Evolutionary conservation across 2,888 invertebrate genomes (phyloP).

Genomic region (Polydrusus tereticollis): DNA sequence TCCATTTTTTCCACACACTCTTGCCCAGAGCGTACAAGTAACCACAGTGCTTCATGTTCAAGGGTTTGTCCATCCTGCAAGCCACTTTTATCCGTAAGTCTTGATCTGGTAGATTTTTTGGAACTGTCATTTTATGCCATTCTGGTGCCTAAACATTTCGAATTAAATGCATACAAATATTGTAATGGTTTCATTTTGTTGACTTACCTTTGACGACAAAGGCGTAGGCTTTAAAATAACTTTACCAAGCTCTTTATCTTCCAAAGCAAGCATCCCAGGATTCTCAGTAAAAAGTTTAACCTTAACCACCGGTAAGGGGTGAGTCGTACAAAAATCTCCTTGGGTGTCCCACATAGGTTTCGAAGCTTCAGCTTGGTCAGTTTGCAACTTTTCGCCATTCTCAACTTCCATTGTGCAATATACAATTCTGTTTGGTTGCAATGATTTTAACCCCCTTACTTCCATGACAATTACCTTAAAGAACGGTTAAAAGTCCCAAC

Average conservation of each 20-base stretch:
- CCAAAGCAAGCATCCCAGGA: constrained; percentile 96
- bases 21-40: constrained; percentile 95
- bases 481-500: constrained; percentile 38
- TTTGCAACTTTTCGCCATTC: constrained; percentile 98
- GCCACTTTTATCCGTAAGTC: constrained; percentile 97
- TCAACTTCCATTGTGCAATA: constrained; percentile 99
- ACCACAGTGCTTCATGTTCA: constrained; percentile 99
- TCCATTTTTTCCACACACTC: constrained; percentile 99
- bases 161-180: too few relatives aligned
- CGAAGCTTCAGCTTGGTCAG: constrained; percentile 99
- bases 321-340: constrained; percentile 98
- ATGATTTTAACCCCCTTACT: constrained; percentile 96
- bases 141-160: constrained; percentile 81
- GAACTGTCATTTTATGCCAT: constrained; percentile 98
- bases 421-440: constrained; percentile 97
- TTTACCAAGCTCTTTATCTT: constrained; percentile 98
- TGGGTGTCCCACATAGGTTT: constrained; percentile 99
- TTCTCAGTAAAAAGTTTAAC: constrained; percentile 98
- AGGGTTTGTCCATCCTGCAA: constrained; percentile 97
- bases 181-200: too few relatives aligned
- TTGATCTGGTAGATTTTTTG: constrained; percentile 95
- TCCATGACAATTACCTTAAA: constrained; percentile 97
- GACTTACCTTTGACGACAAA: constrained; percentile 82
- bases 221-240: constrained; percentile 90
- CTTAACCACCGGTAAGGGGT: constrained; percentile 97